These are phyloP conservation scores for Cariama cristata DNA, from an alignment of 2,113 vertebrate genomes.

Conservation along the genomic window DNA sequence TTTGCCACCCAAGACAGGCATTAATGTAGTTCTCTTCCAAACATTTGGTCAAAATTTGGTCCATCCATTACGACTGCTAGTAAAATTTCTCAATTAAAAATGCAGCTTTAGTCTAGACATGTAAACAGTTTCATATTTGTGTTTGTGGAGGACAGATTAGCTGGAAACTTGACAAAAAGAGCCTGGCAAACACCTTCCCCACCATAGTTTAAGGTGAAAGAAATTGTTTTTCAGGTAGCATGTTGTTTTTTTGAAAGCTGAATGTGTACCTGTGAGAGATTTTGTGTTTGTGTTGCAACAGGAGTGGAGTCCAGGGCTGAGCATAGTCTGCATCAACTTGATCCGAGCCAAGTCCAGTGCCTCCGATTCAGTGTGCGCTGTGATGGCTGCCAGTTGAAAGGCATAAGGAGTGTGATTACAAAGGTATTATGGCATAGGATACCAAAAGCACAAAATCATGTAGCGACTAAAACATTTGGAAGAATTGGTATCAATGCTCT, in stretches of 20 bases:
- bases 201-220: background rate
- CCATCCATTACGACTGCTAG: background rate
- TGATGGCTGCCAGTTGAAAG: background rate
- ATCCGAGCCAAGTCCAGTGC: background rate
- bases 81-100: background rate
- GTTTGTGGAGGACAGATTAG: background rate
- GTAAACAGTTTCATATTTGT: background rate
- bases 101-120: background rate
- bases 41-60: background rate
- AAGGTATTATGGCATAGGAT: background rate
- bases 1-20: background rate
- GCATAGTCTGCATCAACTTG: background rate
- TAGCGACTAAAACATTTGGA: background rate
- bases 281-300: background rate
- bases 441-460: background rate
- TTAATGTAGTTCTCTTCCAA: background rate
- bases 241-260: background rate
- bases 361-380: accelerated
- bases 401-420: accelerated
- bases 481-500: background rate
- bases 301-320: background rate
- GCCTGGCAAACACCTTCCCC: background rate
- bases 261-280: background rate
- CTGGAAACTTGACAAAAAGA: background rate
- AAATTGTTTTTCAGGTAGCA: background rate